Evolutionary conservation across 2,797 vertebrate species (phyloP).

Genomic region (Cynodonichthys magdalenae): DNA sequence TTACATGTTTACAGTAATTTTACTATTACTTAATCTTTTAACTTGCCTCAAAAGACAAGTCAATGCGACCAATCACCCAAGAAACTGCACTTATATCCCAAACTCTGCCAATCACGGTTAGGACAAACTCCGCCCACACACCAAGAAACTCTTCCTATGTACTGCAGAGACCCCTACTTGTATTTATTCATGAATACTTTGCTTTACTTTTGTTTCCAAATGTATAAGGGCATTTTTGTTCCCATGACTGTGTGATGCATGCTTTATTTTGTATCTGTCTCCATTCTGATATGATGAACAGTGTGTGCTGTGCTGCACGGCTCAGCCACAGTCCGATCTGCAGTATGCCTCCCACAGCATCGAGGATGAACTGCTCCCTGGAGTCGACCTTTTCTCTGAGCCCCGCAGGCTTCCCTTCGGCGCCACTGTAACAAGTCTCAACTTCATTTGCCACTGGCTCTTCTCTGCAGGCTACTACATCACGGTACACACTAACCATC

Average conservation of each 20-base stretch:
- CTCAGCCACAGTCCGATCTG: conserved; percentile 83
- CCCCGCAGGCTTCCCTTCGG: conserved; percentile 79
- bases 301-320: conserved; percentile 88
- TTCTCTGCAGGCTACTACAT: conserved; percentile 85
- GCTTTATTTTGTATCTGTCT: not conserved
- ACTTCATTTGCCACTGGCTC: conserved; percentile 89
- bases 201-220: conserved; percentile 6
- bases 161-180: too few relatives aligned
- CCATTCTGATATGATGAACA: conserved; percentile 49
- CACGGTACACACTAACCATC: conserved; percentile 73
- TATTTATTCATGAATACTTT: conserved; percentile 3
- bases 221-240: not conserved
- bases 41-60: too few relatives aligned
- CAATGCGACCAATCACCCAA: too few relatives aligned
- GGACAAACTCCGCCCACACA: too few relatives aligned
- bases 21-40: too few relatives aligned
- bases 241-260: not conserved
- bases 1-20: too few relatives aligned
- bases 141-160: too few relatives aligned
- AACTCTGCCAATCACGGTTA: too few relatives aligned
- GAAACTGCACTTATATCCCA: too few relatives aligned
- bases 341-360: conserved; percentile 85
- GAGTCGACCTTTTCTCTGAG: conserved; percentile 90
- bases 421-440: conserved; percentile 83
- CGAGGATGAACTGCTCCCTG: conserved; percentile 85